Percentiles rank a stretch among this genome's conserved stretches.
phyloP scores from a whole-genome alignment of 2,888 invertebrate species.

The Brachylomia viminalis region DNA sequence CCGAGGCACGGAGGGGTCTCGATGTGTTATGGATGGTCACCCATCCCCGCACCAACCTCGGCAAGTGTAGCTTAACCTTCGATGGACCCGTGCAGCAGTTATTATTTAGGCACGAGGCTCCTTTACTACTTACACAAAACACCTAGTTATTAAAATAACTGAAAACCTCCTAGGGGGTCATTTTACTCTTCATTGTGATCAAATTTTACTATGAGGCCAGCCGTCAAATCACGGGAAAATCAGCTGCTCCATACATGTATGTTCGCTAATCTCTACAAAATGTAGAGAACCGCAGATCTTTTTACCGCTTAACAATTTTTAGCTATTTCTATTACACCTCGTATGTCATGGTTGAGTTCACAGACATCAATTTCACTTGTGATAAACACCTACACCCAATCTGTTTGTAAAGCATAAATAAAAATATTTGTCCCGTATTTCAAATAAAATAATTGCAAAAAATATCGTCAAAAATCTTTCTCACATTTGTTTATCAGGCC shows the following conservation, averaged over 20 bases:
- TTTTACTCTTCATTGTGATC: too few species aligned
- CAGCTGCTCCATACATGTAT: too few species aligned
- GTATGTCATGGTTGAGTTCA: neutral
- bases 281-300: too few species aligned
- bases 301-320: too few species aligned
- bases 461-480: neutral
- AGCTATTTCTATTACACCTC: neutral
- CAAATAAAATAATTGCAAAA: neutral
- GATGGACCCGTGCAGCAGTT: too few species aligned
- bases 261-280: neutral
- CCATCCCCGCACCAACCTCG: too few species aligned
- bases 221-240: too few species aligned
- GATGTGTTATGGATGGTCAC: too few species aligned
- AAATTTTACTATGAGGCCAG: too few species aligned
- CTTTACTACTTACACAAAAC: neutral
- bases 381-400: neutral
- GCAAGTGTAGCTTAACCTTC: too few species aligned
- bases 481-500: conserved; percentile 9
- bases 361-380: neutral
- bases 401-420: neutral
- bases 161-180: neutral
- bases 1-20: too few species aligned
- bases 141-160: neutral
- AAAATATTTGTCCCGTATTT: neutral
- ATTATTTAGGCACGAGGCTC: too few species aligned